Evolutionary conservation across 2,113 vertebrate genomes (phyloP).

Genomic region (Lophius piscatorius): DNA sequence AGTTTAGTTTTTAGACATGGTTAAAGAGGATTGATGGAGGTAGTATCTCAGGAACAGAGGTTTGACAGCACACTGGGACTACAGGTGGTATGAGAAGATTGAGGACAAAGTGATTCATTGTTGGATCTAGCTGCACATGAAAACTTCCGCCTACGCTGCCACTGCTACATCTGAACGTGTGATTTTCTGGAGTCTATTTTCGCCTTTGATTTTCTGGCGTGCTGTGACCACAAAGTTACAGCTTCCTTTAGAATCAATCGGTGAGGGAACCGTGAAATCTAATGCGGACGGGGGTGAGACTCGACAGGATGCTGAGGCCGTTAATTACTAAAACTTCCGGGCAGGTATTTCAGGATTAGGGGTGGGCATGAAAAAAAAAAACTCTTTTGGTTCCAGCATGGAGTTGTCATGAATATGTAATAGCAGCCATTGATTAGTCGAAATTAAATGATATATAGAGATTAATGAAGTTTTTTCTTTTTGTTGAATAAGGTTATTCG

Average conservation of each 20-base stretch:
- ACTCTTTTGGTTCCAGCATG: constrained; percentile 15
- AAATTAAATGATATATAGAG: too few species aligned
- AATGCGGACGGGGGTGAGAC: neutral
- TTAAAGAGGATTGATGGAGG: constrained; percentile 27
- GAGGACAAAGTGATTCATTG: constrained; percentile 53
- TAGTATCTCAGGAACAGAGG: constrained; percentile 35
- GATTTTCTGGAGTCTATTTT: constrained; percentile 68
- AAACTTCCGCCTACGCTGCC: constrained; percentile 62
- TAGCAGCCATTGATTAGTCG: constrained; percentile 2
- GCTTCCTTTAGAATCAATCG: constrained; percentile 41
- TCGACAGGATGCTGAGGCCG: constrained; percentile 38
- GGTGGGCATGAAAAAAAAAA: constrained; percentile 45
- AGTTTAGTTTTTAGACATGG: constrained; percentile 16
- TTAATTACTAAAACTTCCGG: constrained; percentile 61
- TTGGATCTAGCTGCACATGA: constrained; percentile 52
- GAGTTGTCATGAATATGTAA: constrained; percentile 32
- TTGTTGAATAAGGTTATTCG: too few species aligned
- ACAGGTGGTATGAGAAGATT: constrained; percentile 52
- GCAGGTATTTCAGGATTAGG: constrained; percentile 66
- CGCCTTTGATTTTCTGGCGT: constrained; percentile 50
- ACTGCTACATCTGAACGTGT: constrained; percentile 51
- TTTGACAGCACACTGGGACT: constrained; percentile 41
- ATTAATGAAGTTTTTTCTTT: too few species aligned
- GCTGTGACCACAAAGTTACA: constrained; percentile 30
- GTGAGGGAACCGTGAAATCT: constrained; percentile 19